Evolutionary conservation across 1,140 invertebrate species (phyloP), one percentile per base, ranked within the genome.

Genomic region (Batillaria attramentaria): DNA sequence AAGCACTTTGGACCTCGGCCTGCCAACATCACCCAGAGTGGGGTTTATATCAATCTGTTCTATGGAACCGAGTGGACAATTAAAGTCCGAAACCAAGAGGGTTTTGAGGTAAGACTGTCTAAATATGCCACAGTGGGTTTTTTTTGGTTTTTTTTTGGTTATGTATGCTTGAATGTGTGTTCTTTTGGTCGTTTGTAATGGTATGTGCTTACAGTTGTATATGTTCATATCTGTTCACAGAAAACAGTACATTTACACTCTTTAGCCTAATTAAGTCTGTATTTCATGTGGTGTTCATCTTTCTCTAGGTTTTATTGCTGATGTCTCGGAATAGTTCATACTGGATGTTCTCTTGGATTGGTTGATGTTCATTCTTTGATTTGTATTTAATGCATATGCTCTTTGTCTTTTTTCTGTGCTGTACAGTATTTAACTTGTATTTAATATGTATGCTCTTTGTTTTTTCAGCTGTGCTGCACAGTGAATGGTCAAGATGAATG

Each of bases 1-100:
- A 76, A 82, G 20, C 84, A 66, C 57, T 82, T 86, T 60, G 87
- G 87, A 28, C 85, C 87, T 37, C 74, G 72, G 18, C 83, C 83
- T 18, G 39, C 72, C 35, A 43, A 42, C 20, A 43, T 77, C 16
- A 50, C 41, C 3, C 57, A 72, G 28, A 60, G 33, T 35, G 31
- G 31, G 8, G 35, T 3, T 31, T n/a, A 73, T 35, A 66, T 84
- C 0, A 69, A 80, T 16, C 79, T 81, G 5, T 80, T 35, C 70
- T 85, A 69, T 54, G 74, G 74, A 28, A 72, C 46, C 35, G 54
- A 73, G 3, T 82, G 77, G 18, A 60, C 46, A n/a, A 80, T 82
- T 3, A 33, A 57, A 6, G 42, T 79, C 8, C n/a, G 62, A 20
- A 83, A 41, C 18, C 24, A 28, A 5, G 62, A 75, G 5, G 81